phyloP scores from a whole-genome alignment of 1,140 invertebrate species.

The Brachionus manjavacas region DNA sequence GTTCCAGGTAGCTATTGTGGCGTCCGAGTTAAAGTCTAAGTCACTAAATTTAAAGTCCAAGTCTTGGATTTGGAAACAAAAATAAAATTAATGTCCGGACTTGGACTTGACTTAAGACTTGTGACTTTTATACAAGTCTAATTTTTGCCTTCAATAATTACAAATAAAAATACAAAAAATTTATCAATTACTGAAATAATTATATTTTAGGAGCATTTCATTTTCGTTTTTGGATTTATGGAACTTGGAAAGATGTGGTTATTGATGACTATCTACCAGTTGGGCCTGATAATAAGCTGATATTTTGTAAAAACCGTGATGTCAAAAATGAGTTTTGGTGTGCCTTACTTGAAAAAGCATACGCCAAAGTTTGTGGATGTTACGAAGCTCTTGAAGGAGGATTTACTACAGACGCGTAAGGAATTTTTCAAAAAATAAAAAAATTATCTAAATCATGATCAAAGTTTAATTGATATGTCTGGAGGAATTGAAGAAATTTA shows the following conservation, averaged over 20 bases:
- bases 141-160: too few relatives aligned
- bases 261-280: conserved; percentile 59
- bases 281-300: background rate
- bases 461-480: conserved; percentile 49
- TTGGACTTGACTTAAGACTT: too few relatives aligned
- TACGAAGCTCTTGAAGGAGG: conserved; percentile 53
- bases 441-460: background rate
- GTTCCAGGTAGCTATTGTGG: too few relatives aligned
- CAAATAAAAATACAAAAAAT: background rate
- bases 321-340: conserved; percentile 59
- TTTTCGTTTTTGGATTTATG: conserved; percentile 59
- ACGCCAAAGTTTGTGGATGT: conserved; percentile 58
- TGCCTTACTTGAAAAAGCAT: conserved; percentile 60
- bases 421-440: background rate
- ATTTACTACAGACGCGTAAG: conserved; percentile 51
- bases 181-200: background rate
- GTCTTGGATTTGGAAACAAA: too few relatives aligned
- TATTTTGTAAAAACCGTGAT: conserved; percentile 42
- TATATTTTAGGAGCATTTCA: conserved; percentile 48
- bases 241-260: conserved; percentile 58
- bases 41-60: too few relatives aligned
- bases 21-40: too few relatives aligned
- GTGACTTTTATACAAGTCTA: too few relatives aligned
- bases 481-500: conserved; percentile 54
- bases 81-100: too few relatives aligned